phyloP scores from a whole-genome alignment of 1,140 invertebrate species.

The Drosophila subpulchrella region DNA sequence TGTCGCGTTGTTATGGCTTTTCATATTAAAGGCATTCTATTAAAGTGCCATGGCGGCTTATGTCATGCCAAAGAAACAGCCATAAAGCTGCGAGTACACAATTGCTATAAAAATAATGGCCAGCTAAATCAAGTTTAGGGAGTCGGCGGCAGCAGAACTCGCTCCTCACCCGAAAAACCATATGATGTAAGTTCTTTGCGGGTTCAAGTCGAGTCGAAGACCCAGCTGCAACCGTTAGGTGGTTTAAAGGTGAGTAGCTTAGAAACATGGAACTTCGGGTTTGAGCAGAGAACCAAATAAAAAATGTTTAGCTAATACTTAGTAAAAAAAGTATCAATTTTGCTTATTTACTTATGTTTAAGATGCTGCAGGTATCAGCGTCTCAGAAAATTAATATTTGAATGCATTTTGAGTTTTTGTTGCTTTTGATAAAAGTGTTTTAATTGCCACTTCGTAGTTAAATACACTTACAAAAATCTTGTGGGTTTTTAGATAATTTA shows the following conservation, averaged over 20 bases:
- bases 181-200: slow-evolving; percentile 39
- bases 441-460: too few species aligned
- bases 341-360: too few species aligned
- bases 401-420: too few species aligned
- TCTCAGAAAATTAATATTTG: too few species aligned
- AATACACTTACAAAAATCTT: too few species aligned
- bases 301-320: background rate
- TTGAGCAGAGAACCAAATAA: background rate
- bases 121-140: slow-evolving; percentile 57
- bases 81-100: slow-evolving; percentile 52
- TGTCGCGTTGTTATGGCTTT: slow-evolving; percentile 60
- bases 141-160: slow-evolving; percentile 36
- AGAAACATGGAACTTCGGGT: slow-evolving; percentile 3
- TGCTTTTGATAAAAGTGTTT: too few species aligned
- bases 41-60: slow-evolving; percentile 62
- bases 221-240: slow-evolving; percentile 35
- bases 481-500: too few species aligned
- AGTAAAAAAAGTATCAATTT: too few species aligned
- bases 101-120: slow-evolving; percentile 61
- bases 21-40: slow-evolving; percentile 70
- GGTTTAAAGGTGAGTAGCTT: slow-evolving; percentile 25
- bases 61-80: slow-evolving; percentile 54
- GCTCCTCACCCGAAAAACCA: slow-evolving; percentile 10
- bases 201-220: slow-evolving; percentile 40
- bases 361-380: too few species aligned